phyloP scores from a whole-genome alignment of 2,888 invertebrate species.

The Acheta domesticus region DNA sequence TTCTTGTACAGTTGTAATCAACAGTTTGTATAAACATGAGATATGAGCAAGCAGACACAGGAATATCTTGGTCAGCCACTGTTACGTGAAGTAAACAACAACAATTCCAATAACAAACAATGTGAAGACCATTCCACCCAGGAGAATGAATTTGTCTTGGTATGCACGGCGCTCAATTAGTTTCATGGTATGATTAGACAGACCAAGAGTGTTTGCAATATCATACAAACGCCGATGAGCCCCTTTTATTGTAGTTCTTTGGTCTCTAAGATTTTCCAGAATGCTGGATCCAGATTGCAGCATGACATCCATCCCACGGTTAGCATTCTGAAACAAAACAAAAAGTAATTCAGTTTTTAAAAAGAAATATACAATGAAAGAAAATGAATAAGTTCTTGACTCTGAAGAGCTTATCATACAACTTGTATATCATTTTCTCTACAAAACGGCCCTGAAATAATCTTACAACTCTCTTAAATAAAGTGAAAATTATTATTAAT shows the following conservation, averaged over 20 bases:
- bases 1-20: too few relatives aligned
- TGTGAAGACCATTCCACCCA: conserved; percentile 84
- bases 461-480: too few relatives aligned
- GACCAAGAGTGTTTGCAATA: conserved; percentile 85
- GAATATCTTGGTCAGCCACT: neutral
- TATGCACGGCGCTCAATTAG: conserved; percentile 82
- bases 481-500: too few relatives aligned
- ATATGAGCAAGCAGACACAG: neutral
- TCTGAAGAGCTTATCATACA: neutral
- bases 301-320: conserved; percentile 86
- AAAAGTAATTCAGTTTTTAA: neutral
- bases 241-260: conserved; percentile 79
- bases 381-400: neutral
- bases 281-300: conserved; percentile 70
- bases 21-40: neutral
- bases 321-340: conserved; percentile 57
- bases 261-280: conserved; percentile 75
- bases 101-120: conserved; percentile 74
- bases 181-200: conserved; percentile 93
- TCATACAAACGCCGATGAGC: conserved; percentile 82
- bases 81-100: conserved; percentile 50
- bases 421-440: too few relatives aligned
- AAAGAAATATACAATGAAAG: neutral
- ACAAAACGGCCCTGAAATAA: too few relatives aligned
- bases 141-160: conserved; percentile 84